Evolutionary conservation across 2,888 invertebrate species (phyloP), one percentile per base, ranked within the genome.

Genomic region (Spodoptera littoralis): DNA sequence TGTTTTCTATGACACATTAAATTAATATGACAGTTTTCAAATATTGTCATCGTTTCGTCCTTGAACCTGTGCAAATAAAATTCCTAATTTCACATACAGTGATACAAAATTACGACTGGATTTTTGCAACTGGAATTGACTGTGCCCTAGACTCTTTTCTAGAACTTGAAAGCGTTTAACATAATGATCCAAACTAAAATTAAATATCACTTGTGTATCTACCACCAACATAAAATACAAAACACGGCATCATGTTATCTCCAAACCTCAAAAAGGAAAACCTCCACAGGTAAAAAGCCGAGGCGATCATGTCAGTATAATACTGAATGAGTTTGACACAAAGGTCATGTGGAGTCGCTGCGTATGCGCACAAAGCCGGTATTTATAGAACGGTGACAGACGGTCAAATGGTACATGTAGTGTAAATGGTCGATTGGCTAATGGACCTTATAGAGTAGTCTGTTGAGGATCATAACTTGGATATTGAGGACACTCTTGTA

Each of bases 291-390:
- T 65, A 59, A 53, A 41, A 12, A 54, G 43, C 9, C 73, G 67
- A 73, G 67, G 67, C 71, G 18, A 63, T 27, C 61, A 59, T 66
- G 65, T 66, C 67, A 70, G 47, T 69, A 75, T 67, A 71, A 71
- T 77, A 72, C 68, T 42, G 76, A 82, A 82, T 80, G 70, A 76
- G 72, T 82, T 82, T 80, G 80, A 80, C 80, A 82, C 81, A 77
- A 72, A 80, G 80, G 80, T 80, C 78, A 80, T 60, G 47, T 79
- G 46, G 47, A 53, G 73, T 58, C 55, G 59, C 66, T 56, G 70
- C 70, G 72, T 54, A n/a, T 48, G 76, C 77, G 79, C 73, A 76
- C 65, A 76, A 64, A 55, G 51, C 56, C 51, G 57, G 65, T 80
- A 80, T 80, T 82, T 82, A 80, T 80, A 80, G 80, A 78, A 60